phyloP scores from a whole-genome alignment of 2,113 vertebrate species.

The Chloropsis hardwickii region DNA sequence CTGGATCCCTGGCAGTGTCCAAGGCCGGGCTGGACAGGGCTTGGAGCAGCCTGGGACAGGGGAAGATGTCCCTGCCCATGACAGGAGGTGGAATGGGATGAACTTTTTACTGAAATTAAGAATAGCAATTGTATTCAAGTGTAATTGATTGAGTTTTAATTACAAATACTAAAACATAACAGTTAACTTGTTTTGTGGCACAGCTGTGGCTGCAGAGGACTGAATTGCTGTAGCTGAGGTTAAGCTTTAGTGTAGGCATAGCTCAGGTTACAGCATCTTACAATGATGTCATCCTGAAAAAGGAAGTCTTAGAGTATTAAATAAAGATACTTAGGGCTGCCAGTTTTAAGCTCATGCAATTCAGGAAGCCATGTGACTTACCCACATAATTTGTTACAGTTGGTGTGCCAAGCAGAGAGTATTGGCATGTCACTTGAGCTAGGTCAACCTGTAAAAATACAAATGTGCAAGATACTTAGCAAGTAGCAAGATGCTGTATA shows the following conservation, averaged over 20 bases:
- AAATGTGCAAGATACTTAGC: not conserved
- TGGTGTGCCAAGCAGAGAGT: not conserved
- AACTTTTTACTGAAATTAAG: not conserved
- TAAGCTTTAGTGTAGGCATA: not conserved
- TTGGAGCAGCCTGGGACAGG: accelerated
- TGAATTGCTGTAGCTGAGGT: not conserved
- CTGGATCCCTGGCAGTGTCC: not conserved
- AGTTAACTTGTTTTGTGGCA: not conserved
- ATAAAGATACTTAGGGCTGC: not conserved
- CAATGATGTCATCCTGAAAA: not conserved
- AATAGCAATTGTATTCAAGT: not conserved
- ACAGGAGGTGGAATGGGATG: not conserved
- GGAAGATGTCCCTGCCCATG: not conserved
- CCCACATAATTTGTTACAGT: not conserved
- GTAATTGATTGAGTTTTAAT: not conserved
- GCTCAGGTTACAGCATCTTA: not conserved
- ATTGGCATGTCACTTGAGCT: not conserved
- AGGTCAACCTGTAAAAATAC: not conserved
- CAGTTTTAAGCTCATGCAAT: not conserved
- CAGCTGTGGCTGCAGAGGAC: not conserved
- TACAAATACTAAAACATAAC: not conserved
- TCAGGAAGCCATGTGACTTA: slow-evolving; percentile 13
- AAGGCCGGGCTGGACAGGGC: accelerated
- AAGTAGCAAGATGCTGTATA: not conserved
- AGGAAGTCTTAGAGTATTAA: slow-evolving; percentile 24